Evolutionary conservation across 1,140 invertebrate genomes (phyloP).

Genomic region (Lerema accius): DNA sequence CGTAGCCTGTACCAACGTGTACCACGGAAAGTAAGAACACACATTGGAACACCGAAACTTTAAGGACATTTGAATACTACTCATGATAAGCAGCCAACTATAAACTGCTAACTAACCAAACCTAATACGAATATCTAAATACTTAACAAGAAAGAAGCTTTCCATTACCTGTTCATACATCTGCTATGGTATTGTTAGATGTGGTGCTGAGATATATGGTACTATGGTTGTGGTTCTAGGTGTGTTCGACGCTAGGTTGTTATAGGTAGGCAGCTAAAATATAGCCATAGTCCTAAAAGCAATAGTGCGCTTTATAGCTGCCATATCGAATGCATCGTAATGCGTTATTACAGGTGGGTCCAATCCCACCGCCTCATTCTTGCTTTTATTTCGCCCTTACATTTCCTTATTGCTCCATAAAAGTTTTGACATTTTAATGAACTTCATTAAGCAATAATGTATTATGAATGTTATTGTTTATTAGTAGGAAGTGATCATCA

Average conservation of each 20-base stretch:
- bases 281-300: neutral
- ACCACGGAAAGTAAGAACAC: too few species aligned
- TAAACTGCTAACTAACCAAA: too few species aligned
- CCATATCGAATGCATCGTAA: neutral
- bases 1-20: too few species aligned
- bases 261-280: neutral
- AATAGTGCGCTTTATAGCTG: neutral
- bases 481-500: neutral
- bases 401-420: slow-evolving; percentile 6
- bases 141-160: too few species aligned
- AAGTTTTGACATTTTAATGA: slow-evolving; percentile 18
- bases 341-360: neutral
- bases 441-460: neutral
- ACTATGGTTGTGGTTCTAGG: too few species aligned
- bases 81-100: too few species aligned
- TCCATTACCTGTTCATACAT: too few species aligned
- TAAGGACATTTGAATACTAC: too few species aligned
- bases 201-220: too few species aligned
- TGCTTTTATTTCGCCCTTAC: slow-evolving; percentile 1
- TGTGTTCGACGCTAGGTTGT: neutral
- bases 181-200: too few species aligned
- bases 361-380: neutral
- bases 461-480: neutral
- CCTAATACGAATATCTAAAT: too few species aligned
- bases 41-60: too few species aligned